Percentiles rank a stretch among this genome's conserved stretches.
Evolutionary conservation across 2,113 vertebrate species (phyloP).

Genomic region (Burhinus bistriatus): DNA sequence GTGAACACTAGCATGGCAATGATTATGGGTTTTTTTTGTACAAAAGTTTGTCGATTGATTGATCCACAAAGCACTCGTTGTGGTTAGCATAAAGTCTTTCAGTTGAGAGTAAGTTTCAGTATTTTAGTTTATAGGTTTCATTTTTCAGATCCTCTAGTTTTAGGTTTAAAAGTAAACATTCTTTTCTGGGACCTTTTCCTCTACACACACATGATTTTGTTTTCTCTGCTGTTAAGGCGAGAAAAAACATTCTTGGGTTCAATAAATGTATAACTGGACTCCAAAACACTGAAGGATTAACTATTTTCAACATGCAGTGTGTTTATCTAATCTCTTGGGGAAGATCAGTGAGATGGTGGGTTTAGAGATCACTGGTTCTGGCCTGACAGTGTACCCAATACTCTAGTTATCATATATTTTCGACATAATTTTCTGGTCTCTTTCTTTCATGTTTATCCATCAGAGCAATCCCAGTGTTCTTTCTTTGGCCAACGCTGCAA

Average conservation of each 20-base stretch:
- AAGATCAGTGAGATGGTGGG: background rate
- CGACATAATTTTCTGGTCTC: background rate
- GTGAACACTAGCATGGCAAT: background rate
- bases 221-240: background rate
- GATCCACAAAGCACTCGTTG: background rate
- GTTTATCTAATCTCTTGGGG: background rate
- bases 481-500: background rate
- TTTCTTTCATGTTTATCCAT: background rate
- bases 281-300: background rate
- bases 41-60: background rate
- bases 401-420: background rate
- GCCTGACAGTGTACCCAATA: background rate
- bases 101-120: background rate
- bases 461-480: background rate
- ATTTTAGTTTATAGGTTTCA: constrained; percentile 16
- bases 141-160: constrained; percentile 23
- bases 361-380: background rate
- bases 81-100: background rate
- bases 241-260: background rate
- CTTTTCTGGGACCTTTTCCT: background rate
- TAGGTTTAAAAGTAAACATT: constrained; percentile 43
- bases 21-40: background rate
- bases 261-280: background rate
- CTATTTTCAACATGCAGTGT: background rate
- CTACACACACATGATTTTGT: background rate